These are phyloP conservation scores for Aleadryas rufinucha DNA, from an alignment of 2,113 vertebrate genomes.

Conservation along the genomic window DNA sequence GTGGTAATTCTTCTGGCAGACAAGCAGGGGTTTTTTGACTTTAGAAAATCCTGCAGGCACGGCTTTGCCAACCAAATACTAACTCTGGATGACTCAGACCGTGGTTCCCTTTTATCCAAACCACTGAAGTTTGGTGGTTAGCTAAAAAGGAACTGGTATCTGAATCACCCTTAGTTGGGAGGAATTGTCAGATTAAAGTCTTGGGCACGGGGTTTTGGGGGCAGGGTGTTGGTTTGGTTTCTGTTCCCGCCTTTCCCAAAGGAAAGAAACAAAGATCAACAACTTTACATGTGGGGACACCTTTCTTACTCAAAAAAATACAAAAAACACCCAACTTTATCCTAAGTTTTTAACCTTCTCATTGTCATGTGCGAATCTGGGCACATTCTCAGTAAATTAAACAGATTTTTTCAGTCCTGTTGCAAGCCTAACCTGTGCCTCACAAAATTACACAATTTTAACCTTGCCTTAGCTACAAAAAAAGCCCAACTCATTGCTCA, in stretches of 20 bases:
- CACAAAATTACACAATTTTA: slow-evolving; percentile 26
- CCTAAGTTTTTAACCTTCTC: background rate
- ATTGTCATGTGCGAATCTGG: background rate
- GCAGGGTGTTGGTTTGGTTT: background rate
- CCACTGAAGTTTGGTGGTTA: slow-evolving; percentile 41
- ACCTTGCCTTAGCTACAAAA: background rate
- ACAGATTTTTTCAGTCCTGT: background rate
- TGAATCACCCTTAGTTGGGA: slow-evolving; percentile 29
- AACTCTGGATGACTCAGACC: slow-evolving; percentile 35
- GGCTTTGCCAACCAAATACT: slow-evolving; percentile 19
- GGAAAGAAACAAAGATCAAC: background rate
- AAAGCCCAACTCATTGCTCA: background rate
- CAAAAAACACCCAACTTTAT: too few species aligned
- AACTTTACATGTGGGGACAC: background rate
- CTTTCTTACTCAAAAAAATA: background rate
- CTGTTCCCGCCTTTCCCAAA: background rate
- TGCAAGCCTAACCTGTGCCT: slow-evolving; percentile 11
- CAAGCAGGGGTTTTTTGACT: background rate
- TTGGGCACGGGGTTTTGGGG: background rate
- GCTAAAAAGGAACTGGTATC: slow-evolving; percentile 35
- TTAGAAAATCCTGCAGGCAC: slow-evolving; percentile 21
- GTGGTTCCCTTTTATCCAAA: slow-evolving; percentile 44
- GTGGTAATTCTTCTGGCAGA: background rate
- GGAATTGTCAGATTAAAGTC: slow-evolving; percentile 9
- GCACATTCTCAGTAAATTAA: background rate